Conservation (phyloP, 2,797 vertebrate species). For the Notolepis coatsorum region DNA sequence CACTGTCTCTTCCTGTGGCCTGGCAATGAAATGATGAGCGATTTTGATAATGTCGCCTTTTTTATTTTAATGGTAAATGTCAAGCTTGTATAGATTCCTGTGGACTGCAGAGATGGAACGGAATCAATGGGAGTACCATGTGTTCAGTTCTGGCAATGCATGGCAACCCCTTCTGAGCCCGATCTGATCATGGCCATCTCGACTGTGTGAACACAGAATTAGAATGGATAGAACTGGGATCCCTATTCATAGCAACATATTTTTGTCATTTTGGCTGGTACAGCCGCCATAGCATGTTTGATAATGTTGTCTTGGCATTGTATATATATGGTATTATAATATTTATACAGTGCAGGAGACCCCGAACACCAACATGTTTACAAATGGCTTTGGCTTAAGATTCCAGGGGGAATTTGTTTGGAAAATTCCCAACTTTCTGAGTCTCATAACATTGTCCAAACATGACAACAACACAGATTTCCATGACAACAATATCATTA, state of each 20-base stretch:
- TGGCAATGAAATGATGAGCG: slow-evolving; percentile 24
- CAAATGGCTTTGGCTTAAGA: neutral
- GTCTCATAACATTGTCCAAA: neutral
- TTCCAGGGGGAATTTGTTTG: no score
- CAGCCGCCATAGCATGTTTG: slow-evolving; percentile 43
- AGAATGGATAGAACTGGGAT: slow-evolving; percentile 16
- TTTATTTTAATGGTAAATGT: slow-evolving; percentile 4
- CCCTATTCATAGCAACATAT: neutral
- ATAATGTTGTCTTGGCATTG: neutral
- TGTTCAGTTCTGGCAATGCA: slow-evolving; percentile 55
- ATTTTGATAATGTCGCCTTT: slow-evolving; percentile 13
- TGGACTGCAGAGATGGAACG: slow-evolving; percentile 30
- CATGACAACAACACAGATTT: neutral
- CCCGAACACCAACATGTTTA: neutral
- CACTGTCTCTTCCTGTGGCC: slow-evolving; percentile 31
- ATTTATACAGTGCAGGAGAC: neutral
- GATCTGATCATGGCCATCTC: slow-evolving; percentile 36
- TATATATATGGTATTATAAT: no score
- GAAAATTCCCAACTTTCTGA: no score
- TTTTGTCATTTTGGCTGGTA: slow-evolving; percentile 8
- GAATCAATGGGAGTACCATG: slow-evolving; percentile 29
- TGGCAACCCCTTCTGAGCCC: slow-evolving; percentile 45
- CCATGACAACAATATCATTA: neutral
- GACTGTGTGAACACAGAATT: slow-evolving; percentile 30
- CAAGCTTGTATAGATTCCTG: slow-evolving; percentile 10